A percentile compares a stretch with the other conserved stretches of the same genome.
phyloP scores from a whole-genome alignment of 2,113 vertebrate genomes.

The Mesitornis unicolor region DNA sequence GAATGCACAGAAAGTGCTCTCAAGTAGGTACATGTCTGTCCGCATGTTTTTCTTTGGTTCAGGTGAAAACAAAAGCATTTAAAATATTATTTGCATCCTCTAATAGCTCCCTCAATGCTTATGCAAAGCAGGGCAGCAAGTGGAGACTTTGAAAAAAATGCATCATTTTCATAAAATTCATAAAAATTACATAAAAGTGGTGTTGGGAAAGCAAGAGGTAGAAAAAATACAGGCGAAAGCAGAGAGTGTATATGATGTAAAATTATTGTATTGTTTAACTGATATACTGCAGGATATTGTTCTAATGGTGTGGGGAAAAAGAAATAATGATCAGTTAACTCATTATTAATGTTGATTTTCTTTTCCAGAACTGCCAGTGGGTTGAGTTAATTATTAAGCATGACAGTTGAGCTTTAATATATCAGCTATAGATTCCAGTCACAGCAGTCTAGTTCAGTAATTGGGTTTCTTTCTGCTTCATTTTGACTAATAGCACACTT shows the following conservation, averaged over 20 bases:
- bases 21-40: background rate
- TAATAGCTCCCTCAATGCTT: background rate
- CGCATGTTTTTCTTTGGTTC: background rate
- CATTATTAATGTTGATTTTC: conserved; percentile 62
- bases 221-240: background rate
- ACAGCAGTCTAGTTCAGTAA: conserved; percentile 68
- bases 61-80: background rate
- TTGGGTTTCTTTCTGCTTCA: conserved; percentile 59
- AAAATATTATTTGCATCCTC: background rate
- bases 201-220: background rate
- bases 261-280: conserved; percentile 15
- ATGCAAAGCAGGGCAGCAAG: background rate
- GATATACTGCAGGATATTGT: conserved; percentile 20
- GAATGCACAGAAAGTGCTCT: background rate
- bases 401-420: conserved; percentile 56
- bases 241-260: background rate
- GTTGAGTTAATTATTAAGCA: conserved; percentile 63
- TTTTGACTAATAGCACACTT: conserved; percentile 66
- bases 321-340: conserved; percentile 53
- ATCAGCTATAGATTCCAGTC: conserved; percentile 66
- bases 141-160: background rate
- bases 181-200: background rate
- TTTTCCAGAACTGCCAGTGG: conserved; percentile 25
- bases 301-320: background rate
- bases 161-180: no score